Base-by-base conservation (phyloP, 2,888 invertebrate genomes). In the Apoderus coryli region DNA sequence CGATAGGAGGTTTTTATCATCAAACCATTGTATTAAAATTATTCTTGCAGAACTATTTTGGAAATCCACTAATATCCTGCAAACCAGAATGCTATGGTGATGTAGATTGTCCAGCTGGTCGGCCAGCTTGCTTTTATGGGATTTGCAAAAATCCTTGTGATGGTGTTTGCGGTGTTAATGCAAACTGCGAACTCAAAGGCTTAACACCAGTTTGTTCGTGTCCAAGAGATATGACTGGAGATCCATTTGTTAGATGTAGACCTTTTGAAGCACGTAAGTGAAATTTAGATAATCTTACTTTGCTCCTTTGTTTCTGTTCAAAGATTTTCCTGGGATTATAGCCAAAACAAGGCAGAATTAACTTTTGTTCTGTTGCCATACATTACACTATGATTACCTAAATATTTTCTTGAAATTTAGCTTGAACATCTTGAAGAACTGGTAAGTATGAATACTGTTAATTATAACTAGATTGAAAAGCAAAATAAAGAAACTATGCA, bases 181-280 rank as follows among this genome's bases (percentile, higher is more conserved):
- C 86, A 3, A 76, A 85, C 46, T 88, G 86, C 55, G 68, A 74
- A 47, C 65, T 85, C 22, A 66, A 79, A 25, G 81, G 76, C 3
- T 64, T 80, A 29, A 84, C 81, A 4, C 82, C 86, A 0, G 72
- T 86, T 10, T 88, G 86, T 56, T 81, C 80, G 33, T 88, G 86
- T 54, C 85, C 86, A 1, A 72, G 68, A 49, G 78, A 82, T 48
- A 84, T 80, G 77, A 85, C 85, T 13, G 86, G 86, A 2, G 76
- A 86, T 64, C 86, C 86, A 3, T 86, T 85, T 57, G 64, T 73
- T 2, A 67, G 67, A 50, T 86, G 86, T 59, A 69, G 85, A 44
- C 80, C 77, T 40, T 85, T 84, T 49, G 76, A 75, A 54, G 75
- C 77, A 47, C 66, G 81, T 81, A 56, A 67, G 64, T 59, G 11